phyloP scores from a whole-genome alignment of 2,888 invertebrate genomes.

The Nudaria mundana region DNA sequence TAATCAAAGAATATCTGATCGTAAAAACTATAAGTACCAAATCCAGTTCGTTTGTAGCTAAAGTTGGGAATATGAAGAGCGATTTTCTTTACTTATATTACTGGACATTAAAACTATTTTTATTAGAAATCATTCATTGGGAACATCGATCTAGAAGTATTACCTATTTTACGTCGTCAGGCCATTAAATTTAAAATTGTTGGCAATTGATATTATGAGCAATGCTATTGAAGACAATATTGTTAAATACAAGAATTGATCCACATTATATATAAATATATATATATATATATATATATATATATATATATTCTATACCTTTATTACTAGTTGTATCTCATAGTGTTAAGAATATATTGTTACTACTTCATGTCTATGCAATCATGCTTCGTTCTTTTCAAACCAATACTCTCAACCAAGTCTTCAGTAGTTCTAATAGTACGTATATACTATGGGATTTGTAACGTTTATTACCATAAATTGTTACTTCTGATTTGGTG shows the following conservation, averaged over 20 bases:
- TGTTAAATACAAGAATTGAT: constrained; percentile 73
- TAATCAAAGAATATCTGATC: constrained; percentile 42
- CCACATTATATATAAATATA: constrained; percentile 61
- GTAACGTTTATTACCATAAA: constrained; percentile 6
- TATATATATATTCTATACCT: constrained; percentile 38
- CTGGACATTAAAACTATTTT: too few relatives aligned
- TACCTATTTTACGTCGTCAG: constrained; percentile 23
- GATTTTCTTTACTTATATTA: constrained; percentile 2
- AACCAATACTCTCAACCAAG: constrained; percentile 16
- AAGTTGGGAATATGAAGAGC: constrained; percentile 29
- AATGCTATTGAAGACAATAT: constrained; percentile 78
- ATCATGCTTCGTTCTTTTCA: constrained; percentile 27
- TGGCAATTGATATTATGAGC: constrained; percentile 57
- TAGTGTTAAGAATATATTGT: constrained; percentile 60
- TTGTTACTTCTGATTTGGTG: constrained; percentile 3
- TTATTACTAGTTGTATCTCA: constrained; percentile 54
- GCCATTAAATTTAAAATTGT: constrained; percentile 42
- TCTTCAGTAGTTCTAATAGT: constrained; percentile 13
- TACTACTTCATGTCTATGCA: constrained; percentile 39
- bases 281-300: too few relatives aligned
- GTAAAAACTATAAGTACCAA: constrained; percentile 53
- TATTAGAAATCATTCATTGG: too few relatives aligned
- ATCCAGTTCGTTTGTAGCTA: too few relatives aligned
- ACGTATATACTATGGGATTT: constrained; percentile 9
- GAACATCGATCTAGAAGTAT: too few relatives aligned